Percentiles rank a stretch among this genome's conserved stretches.
phyloP scores from a whole-genome alignment of 2,888 invertebrate species.

The Sarcophaga caerulescens region DNA sequence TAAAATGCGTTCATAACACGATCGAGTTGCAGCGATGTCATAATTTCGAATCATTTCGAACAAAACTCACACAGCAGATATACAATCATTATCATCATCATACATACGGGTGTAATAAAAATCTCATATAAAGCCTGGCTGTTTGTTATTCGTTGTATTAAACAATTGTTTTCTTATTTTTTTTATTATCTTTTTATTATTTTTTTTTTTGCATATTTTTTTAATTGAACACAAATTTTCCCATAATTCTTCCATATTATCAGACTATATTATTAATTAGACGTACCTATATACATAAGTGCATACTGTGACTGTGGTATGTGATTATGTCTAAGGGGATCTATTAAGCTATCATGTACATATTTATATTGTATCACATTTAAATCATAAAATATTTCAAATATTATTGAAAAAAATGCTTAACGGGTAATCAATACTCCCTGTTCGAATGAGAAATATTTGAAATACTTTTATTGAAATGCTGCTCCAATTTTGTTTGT shows the following conservation, averaged over 20 bases:
- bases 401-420: background rate
- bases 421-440: too few relatives aligned
- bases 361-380: background rate
- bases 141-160: background rate
- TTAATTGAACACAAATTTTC: slow-evolving; percentile 50
- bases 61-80: background rate
- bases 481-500: background rate
- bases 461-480: background rate
- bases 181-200: too few relatives aligned
- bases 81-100: too few relatives aligned
- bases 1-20: slow-evolving; percentile 57
- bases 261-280: background rate
- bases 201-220: background rate
- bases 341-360: background rate
- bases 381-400: background rate
- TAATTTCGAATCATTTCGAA: slow-evolving; percentile 50
- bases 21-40: slow-evolving; percentile 57
- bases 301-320: background rate
- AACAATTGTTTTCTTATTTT: slow-evolving; percentile 30
- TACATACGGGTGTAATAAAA: too few relatives aligned
- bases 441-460: background rate
- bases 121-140: too few relatives aligned
- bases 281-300: background rate
- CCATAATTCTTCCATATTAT: slow-evolving; percentile 10
- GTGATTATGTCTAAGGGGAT: background rate